These are phyloP conservation scores for Narcine bancroftii DNA, from an alignment of 2,113 vertebrate species.

Conservation along the genomic window DNA sequence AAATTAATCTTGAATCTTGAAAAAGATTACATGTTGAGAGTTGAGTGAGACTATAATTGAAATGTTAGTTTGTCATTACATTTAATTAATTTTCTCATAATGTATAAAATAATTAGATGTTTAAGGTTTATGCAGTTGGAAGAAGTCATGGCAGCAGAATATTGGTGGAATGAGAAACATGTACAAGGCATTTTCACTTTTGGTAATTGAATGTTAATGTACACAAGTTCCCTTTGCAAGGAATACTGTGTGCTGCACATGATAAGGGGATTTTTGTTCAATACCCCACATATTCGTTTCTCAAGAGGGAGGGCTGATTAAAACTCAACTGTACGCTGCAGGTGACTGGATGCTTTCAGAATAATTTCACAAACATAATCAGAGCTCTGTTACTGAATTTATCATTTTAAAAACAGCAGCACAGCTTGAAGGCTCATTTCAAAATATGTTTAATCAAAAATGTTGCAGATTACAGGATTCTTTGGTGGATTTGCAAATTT, in stretches of 20 bases:
- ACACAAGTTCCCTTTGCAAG: not conserved
- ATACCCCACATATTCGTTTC: constrained; percentile 40
- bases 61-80: not conserved
- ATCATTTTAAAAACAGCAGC: not conserved
- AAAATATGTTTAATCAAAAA: not conserved
- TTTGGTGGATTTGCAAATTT: not conserved
- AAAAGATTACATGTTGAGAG: too few species aligned
- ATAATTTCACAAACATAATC: not conserved
- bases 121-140: not conserved
- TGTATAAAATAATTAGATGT: not conserved
- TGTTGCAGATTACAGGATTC: not conserved
- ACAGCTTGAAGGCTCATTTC: not conserved
- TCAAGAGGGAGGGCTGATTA: constrained; percentile 19
- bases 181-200: not conserved
- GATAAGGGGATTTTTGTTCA: constrained; percentile 44
- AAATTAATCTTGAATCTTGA: too few species aligned
- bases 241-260: not conserved
- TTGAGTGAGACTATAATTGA: not conserved
- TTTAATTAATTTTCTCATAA: not conserved
- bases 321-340: not conserved
- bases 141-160: not conserved
- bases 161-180: not conserved
- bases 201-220: not conserved
- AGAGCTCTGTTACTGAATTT: not conserved
- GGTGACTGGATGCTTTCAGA: not conserved